phyloP scores from a whole-genome alignment of 2,797 vertebrate genomes.

The Anas acuta region DNA sequence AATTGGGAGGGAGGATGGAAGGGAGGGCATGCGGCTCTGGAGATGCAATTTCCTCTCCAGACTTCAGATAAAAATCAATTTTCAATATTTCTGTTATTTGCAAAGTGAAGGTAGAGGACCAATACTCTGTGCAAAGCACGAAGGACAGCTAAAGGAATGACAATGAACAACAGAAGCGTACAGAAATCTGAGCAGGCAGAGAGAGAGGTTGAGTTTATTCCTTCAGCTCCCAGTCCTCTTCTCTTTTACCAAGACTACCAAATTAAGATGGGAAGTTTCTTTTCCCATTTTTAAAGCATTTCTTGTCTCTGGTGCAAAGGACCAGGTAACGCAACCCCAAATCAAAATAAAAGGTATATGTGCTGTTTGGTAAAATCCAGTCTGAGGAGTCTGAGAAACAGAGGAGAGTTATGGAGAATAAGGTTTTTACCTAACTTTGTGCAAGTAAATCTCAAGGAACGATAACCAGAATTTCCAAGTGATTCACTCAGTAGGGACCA shows the following conservation, averaged over 20 bases:
- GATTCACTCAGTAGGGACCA: neutral
- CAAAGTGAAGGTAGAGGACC: neutral
- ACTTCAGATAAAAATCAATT: neutral
- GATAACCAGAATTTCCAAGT: neutral
- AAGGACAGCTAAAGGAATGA: neutral
- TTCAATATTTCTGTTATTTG: neutral
- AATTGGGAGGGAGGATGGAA: neutral
- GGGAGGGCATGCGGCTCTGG: neutral
- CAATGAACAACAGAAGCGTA: neutral
- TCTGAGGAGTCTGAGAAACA: neutral
- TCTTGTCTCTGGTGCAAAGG: neutral
- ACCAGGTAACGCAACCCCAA: neutral
- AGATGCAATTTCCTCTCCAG: neutral
- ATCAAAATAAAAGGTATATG: neutral
- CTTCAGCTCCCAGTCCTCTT: neutral
- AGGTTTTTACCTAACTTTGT: neutral
- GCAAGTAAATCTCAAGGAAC: neutral
- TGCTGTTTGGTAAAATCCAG: neutral
- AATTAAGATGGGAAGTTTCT: neutral
- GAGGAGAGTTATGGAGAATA: neutral
- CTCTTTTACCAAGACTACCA: accelerated
- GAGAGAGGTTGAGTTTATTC: neutral
- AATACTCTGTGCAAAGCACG: neutral
- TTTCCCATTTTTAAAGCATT: neutral
- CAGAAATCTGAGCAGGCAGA: neutral